Evolutionary conservation across 2,888 invertebrate genomes (phyloP).

Genomic region (Meloe dianella): DNA sequence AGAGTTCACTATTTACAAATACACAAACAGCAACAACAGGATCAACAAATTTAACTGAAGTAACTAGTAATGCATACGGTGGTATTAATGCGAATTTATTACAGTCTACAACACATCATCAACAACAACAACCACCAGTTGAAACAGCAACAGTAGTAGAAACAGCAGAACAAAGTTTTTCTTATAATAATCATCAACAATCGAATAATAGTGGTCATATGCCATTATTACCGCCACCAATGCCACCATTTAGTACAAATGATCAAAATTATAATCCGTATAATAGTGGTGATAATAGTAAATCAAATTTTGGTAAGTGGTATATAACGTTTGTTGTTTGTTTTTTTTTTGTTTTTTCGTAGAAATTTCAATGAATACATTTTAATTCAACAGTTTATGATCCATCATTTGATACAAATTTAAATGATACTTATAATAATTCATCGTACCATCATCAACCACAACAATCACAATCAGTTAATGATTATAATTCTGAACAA

Average conservation of each 20-base stretch:
- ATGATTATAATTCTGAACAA: conserved; percentile 58
- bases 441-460: too few species aligned
- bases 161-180: conserved; percentile 8
- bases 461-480: conserved; percentile 27
- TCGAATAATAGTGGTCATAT: conserved; percentile 47
- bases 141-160: conserved; percentile 30
- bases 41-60: conserved; percentile 27
- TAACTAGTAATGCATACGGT: conserved; percentile 2
- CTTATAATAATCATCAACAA: conserved; percentile 34
- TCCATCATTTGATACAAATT: neutral
- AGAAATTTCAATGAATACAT: neutral
- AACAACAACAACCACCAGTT: conserved; percentile 38
- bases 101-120: conserved; percentile 57
- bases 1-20: conserved; percentile 39
- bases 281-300: neutral
- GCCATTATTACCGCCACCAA: conserved; percentile 66
- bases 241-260: conserved; percentile 54
- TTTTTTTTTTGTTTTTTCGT: neutral
- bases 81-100: conserved; percentile 44
- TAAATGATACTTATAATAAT: neutral
- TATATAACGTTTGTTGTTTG: neutral
- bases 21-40: conserved; percentile 37
- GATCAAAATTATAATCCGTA: conserved; percentile 7
- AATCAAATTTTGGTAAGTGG: neutral
- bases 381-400: neutral